Conservation (phyloP, 1,140 invertebrate genomes). For the Diachasmimorpha longicaudata region DNA sequence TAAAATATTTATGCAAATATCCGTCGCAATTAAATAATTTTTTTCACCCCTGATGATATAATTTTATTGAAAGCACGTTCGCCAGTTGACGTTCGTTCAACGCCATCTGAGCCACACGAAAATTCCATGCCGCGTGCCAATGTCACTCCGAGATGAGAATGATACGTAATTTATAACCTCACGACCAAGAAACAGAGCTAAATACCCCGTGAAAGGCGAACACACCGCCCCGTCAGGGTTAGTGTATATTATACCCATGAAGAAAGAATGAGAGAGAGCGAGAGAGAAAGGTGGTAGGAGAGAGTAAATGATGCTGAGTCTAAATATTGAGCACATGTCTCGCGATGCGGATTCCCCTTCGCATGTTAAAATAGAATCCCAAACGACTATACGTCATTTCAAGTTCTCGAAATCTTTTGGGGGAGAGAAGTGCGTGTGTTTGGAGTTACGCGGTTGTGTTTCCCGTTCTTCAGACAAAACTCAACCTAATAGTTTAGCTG, state of each 20-base stretch:
- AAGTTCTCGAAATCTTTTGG: slow-evolving; percentile 20
- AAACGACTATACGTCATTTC: slow-evolving; percentile 30
- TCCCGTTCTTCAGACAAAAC: slow-evolving; percentile 32
- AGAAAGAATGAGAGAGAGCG: slow-evolving; percentile 12
- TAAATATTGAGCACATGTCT: slow-evolving; percentile 37
- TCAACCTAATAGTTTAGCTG: slow-evolving; percentile 45
- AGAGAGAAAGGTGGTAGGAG: not conserved
- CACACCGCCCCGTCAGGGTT: slow-evolving; percentile 17
- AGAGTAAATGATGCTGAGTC: slow-evolving; percentile 10
- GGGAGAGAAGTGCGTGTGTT: slow-evolving; percentile 29
- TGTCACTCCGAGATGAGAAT: slow-evolving; percentile 32
- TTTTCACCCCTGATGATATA: not conserved
- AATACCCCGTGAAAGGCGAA: slow-evolving; percentile 20
- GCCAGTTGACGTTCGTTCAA: not conserved
- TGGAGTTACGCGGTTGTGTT: slow-evolving; percentile 39
- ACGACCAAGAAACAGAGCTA: slow-evolving; percentile 19
- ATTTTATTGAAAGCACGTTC: not conserved
- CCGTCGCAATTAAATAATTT: not conserved
- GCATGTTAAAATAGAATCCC: slow-evolving; percentile 30
- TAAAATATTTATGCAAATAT: not conserved
- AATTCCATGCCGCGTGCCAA: slow-evolving; percentile 27
- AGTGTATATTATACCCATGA: not conserved
- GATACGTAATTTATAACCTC: slow-evolving; percentile 35
- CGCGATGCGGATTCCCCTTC: slow-evolving; percentile 10
- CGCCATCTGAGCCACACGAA: not conserved